Evolutionary conservation across 2,888 invertebrate species (phyloP), one percentile per base, ranked within the genome.

Genomic region (Xestia xanthographa): DNA sequence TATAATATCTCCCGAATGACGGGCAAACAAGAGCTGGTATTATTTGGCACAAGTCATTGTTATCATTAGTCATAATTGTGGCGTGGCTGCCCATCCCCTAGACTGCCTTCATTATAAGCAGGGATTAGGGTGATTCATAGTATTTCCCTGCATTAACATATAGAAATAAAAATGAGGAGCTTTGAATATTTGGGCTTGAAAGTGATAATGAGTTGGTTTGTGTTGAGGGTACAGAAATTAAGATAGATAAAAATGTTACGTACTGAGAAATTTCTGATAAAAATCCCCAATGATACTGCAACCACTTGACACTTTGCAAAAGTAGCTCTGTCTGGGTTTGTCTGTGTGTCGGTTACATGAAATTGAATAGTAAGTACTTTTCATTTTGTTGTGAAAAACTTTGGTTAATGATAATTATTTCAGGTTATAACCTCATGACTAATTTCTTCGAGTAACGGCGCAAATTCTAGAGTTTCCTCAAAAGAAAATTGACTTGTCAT

Each of bases 81-180:
- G 72, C 80, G 60, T 43, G 43, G 12, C 75, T 56, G 65, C 71
- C 80, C 84, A 71, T 58, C 58, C 83, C 82, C 41, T 50, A 53
- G 43, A 69, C 38, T 60, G 58, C 83, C 72, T 71, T 70, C 60
- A 53, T 83, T 70, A 62, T 29, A 20, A 20, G 34, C 38, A 20
- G 34, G 77, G 83, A 82, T 82, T 22, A 79, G 29, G 45, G 66
- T 83, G 83, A 83, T 79, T 84, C 83, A 83, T 80, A 62, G 68
- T 76, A 2, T 60, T 70, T 73, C 62, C 63, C 68, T 66, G 58
- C 29, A 72, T 82, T 69, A 72, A 50, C 68, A 69, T 72, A 67
- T 62, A 70, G 68, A 72, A 77, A 60, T 70, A 41, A 48, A 71
- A 80, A 26, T 63, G 41, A 48, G 8, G 2, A 26, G 45, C 45